Evolutionary conservation across 2,888 invertebrate genomes (phyloP).

Genomic region (Gymnocheta viridis): DNA sequence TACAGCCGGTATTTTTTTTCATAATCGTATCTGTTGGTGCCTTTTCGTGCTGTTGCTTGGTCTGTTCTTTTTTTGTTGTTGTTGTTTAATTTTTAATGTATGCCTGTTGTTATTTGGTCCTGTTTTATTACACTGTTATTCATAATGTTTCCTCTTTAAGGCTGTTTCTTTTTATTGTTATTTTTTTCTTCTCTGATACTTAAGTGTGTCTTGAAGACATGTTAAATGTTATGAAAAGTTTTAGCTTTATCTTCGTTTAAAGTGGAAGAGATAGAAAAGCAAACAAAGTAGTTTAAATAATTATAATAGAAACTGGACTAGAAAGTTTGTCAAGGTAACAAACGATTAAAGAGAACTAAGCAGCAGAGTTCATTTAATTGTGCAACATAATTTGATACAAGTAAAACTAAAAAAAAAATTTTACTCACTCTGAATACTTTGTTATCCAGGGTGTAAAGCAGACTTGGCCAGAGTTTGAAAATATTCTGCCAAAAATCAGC

Average conservation of each 20-base stretch:
- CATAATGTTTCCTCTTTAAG: constrained; percentile 66
- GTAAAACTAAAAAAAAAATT: background rate
- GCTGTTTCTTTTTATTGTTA: constrained; percentile 23
- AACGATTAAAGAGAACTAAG: background rate
- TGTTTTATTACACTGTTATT: constrained; percentile 70
- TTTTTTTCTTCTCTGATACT: constrained; percentile 24
- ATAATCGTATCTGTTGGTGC: background rate
- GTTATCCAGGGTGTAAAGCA: background rate
- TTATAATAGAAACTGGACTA: constrained; percentile 35
- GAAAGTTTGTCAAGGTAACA: constrained; percentile 16
- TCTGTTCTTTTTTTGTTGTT: background rate
- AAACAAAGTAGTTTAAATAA: constrained; percentile 25
- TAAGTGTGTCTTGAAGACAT: constrained; percentile 73
- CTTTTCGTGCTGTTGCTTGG: background rate
- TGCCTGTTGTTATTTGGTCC: constrained; percentile 53
- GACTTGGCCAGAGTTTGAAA: no score
- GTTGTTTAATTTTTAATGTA: constrained; percentile 18
- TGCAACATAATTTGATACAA: background rate
- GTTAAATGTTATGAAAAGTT: constrained; percentile 80
- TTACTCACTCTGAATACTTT: no score
- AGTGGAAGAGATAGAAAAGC: constrained; percentile 1
- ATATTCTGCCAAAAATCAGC: no score
- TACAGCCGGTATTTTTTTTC: background rate
- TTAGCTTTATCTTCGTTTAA: constrained; percentile 64
- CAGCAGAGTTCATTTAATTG: background rate